A percentile compares a stretch with the other conserved stretches of the same genome.
Conservation (phyloP, 1,140 invertebrate genomes). For the Caerostris darwini region DNA sequence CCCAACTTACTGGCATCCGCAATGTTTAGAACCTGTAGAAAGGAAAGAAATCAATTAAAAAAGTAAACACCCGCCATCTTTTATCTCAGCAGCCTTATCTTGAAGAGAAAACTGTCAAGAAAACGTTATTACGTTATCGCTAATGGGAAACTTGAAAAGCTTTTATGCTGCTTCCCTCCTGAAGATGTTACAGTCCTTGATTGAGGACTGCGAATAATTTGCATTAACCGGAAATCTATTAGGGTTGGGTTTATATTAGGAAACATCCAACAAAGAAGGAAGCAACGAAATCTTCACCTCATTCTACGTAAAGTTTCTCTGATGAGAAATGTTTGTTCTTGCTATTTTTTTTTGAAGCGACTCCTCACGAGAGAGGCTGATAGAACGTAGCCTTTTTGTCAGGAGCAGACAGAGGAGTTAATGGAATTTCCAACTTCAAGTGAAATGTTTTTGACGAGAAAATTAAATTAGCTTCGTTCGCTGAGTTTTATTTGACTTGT, state of each 20-base stretch:
- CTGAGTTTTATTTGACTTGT: background rate
- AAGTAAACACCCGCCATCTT: background rate
- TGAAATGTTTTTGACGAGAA: background rate
- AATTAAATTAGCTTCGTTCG: background rate
- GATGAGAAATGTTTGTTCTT: background rate
- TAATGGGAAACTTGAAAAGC: conserved; percentile 35
- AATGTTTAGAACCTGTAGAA: background rate
- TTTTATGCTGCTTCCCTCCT: background rate
- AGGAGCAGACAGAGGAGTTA: background rate
- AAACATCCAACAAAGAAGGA: background rate
- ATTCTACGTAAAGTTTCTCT: background rate
- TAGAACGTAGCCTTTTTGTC: background rate
- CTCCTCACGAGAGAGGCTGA: background rate
- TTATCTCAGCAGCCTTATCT: background rate
- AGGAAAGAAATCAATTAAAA: background rate
- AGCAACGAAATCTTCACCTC: background rate
- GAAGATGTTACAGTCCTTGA: background rate
- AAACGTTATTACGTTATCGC: conserved; percentile 1
- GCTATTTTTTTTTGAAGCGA: background rate
- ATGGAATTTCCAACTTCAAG: background rate
- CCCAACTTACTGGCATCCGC: too few species aligned
- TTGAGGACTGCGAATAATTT: conserved; percentile 14
- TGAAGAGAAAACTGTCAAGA: background rate
- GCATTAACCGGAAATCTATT: conserved; percentile 52
- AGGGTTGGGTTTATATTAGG: background rate